Conservation (phyloP, 2,888 invertebrate genomes). For the Campoletis raptor region DNA sequence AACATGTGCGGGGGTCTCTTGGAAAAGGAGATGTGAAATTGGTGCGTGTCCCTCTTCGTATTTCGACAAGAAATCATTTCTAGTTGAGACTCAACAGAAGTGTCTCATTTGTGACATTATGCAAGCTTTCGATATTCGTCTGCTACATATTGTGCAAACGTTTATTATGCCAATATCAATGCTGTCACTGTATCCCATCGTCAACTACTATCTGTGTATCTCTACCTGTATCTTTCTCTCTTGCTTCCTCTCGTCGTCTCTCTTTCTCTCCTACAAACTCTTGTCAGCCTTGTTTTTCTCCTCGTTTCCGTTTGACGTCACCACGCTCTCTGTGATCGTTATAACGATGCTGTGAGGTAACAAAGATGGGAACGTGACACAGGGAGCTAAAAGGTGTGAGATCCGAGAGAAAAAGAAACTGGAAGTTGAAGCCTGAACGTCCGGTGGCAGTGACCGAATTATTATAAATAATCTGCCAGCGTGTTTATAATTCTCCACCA, state of each 20-base stretch:
- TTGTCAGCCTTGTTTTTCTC: constrained; percentile 38
- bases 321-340: constrained; percentile 61
- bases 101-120: not conserved
- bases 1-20: constrained; percentile 15
- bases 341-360: constrained; percentile 56
- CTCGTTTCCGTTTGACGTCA: constrained; percentile 63
- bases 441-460: constrained; percentile 72
- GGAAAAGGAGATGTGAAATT: not conserved
- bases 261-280: constrained; percentile 34
- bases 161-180: constrained; percentile 55
- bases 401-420: not conserved
- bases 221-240: constrained; percentile 7
- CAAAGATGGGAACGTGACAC: constrained; percentile 19
- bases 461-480: constrained; percentile 71
- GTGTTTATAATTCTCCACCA: constrained; percentile 59
- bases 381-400: not conserved
- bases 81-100: constrained; percentile 32
- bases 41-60: constrained; percentile 32
- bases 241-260: not conserved
- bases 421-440: constrained; percentile 28
- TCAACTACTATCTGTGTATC: constrained; percentile 18
- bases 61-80: constrained; percentile 49
- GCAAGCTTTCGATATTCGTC: constrained; percentile 20
- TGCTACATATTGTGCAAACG: constrained; percentile 42
- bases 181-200: constrained; percentile 58